Evolutionary conservation across 2,113 vertebrate species (phyloP), one percentile per base, ranked within the genome.

Genomic region (Oryzias celebensis): DNA sequence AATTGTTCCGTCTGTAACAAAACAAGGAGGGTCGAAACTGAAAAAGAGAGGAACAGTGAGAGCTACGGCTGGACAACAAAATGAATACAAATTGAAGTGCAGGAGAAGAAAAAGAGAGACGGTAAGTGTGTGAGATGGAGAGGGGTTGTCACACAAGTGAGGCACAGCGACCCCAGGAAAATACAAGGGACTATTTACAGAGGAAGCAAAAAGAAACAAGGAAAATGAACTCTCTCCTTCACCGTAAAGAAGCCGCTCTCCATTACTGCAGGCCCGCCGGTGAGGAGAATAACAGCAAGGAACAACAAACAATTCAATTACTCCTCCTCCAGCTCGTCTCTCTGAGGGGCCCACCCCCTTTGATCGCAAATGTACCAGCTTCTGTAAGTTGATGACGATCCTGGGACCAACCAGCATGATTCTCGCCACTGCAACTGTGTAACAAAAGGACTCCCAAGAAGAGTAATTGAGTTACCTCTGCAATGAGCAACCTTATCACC

Each of bases 1-100:
- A 98, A 98, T 69, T 95, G 89, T 78, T 98, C 94, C 10, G 96
- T 97, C 96, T 98, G 86, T 43, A 62, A 73, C 14, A 63, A 53
- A 66, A 66, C 69, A 48, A n/a, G 58, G 53, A 48, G 20, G 46
- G 41, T 59, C 23, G 67, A 26, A 58, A 36, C 57, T 43, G 20
- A 20, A 52, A 45, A 51, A 68, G 43, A 75, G 28, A 75, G 16
- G 54, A 18, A 73, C 41, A 52, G 43, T 23, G 46, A 65, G 51
- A 53, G 49, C 65, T 57, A 73, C 58, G 58, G 58, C 47, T 54
- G 43, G 61, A 63, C 7, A 31, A 70, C 7, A 56, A 20, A 23
- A 57, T 67, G 66, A 73, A 80, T 72, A 57, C 73, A 81, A 76
- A 71, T 64, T 0, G 60, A 67, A 51, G 60, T 1, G 20, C 14